A percentile compares a stretch with the other conserved stretches of the same genome.
Evolutionary conservation across 2,888 invertebrate species (phyloP).

Genomic region (Gerris lacustris): DNA sequence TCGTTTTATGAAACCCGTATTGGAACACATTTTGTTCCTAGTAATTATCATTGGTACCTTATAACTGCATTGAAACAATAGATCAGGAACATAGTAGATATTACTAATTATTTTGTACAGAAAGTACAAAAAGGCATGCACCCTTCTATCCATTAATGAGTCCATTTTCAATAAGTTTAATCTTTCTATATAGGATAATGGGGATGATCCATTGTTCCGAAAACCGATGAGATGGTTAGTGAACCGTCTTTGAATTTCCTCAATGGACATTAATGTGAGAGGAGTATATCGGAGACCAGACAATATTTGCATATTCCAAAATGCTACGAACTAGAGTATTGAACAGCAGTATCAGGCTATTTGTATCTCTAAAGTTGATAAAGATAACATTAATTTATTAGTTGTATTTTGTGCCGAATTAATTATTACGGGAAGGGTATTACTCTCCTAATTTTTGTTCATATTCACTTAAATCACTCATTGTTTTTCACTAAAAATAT

Average conservation of each 20-base stretch:
- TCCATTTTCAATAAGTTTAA: neutral
- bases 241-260: neutral
- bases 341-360: neutral
- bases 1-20: neutral
- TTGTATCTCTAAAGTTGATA: conserved; percentile 28
- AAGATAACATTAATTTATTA: too few relatives aligned
- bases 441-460: too few relatives aligned
- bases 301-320: neutral
- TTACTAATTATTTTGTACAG: neutral
- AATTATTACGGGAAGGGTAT: too few relatives aligned
- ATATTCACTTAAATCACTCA: too few relatives aligned
- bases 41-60: neutral
- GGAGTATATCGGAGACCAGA: neutral
- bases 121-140: neutral
- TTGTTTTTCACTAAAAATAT: too few relatives aligned
- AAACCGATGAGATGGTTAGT: neutral
- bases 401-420: too few relatives aligned
- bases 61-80: neutral
- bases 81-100: neutral
- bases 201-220: neutral
- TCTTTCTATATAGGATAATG: neutral
- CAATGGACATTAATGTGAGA: neutral
- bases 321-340: neutral
- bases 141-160: neutral
- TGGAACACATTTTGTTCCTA: neutral